Base-by-base conservation (phyloP, 2,888 invertebrate genomes). In the Leptinotarsa peninsularis region DNA sequence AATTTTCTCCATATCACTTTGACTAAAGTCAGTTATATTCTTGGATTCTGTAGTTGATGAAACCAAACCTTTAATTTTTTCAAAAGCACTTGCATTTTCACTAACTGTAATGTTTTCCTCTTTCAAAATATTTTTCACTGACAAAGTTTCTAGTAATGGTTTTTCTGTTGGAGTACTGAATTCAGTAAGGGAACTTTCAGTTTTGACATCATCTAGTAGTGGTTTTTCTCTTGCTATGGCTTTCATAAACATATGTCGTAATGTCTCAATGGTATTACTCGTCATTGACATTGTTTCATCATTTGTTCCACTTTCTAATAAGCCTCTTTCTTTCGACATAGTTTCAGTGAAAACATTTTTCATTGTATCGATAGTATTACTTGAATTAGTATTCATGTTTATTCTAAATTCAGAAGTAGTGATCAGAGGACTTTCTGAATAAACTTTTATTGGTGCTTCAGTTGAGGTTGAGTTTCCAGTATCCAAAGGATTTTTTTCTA, bases 311-410 rank as follows among this genome's bases (percentile, higher is more conserved):
- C n/a, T 54, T 15, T 18, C 27, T n/a, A 54, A 23, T 21, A 54
- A 15, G 15, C 52, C 50, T 54, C 14, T 52, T 68, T 68, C 68
- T 50, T 27, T 43, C 27, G 15, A 68, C 15, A 27, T 10, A 13
- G 52, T 10, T 52, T 52, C 23, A 23, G 15, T 33, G 21, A 71
- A 50, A 58, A 75, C 67, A 60, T 70, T 27, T n/a, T 70, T 74
- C 49, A 70, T 70, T 23, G 70, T 33, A 66, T 66, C 63, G 10
- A 63, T 43, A 4, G 63, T 63, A n/a, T 33, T 33, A n/a, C 33
- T 63, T 18, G 63, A 63, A 17, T 63, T 33, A 5, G 63, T 63
- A 33, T 63, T 63, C 63, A 63, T 43, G n/a, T 63, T 63, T 21
- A 58, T 63, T 63, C 63, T 17, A 43, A 63, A 58, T 58, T 58